These are phyloP conservation scores for Zaprionus taronus DNA, from an alignment of 1,140 invertebrate genomes.

Conservation along the genomic window DNA sequence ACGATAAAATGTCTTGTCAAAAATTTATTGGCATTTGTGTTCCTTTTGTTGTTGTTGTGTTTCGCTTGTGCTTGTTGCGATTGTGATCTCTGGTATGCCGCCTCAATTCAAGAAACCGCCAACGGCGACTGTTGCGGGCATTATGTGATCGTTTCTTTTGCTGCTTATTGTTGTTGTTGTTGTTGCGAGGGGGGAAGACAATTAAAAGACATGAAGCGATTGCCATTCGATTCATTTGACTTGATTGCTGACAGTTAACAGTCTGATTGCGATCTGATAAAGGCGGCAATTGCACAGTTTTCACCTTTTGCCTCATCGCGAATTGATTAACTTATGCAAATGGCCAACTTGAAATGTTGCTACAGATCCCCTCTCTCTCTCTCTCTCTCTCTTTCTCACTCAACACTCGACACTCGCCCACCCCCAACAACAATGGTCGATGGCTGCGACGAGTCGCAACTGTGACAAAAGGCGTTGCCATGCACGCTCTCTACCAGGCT, in stretches of 20 bases:
- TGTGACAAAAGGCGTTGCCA: slow-evolving; percentile 83
- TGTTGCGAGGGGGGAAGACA: slow-evolving; percentile 23
- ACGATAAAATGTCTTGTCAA: slow-evolving; percentile 73
- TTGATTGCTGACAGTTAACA: slow-evolving; percentile 55
- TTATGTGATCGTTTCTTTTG: slow-evolving; percentile 22
- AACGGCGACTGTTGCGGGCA: slow-evolving; percentile 50
- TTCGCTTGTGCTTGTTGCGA: slow-evolving; percentile 47
- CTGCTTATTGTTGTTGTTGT: slow-evolving; percentile 16
- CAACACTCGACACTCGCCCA: slow-evolving; percentile 21
- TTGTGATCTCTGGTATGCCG: slow-evolving; percentile 72
- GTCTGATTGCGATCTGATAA: slow-evolving; percentile 40
- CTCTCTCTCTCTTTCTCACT: neutral
- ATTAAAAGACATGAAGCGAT: slow-evolving; percentile 65
- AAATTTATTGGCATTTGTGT: slow-evolving; percentile 77
- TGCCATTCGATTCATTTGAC: slow-evolving; percentile 49
- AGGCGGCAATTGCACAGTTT: slow-evolving; percentile 48
- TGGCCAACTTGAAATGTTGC: slow-evolving; percentile 52
- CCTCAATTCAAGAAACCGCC: slow-evolving; percentile 47
- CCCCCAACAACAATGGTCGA: slow-evolving; percentile 23
- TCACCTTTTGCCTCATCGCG: slow-evolving; percentile 79
- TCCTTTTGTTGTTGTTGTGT: slow-evolving; percentile 58
- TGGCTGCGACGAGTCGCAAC: slow-evolving; percentile 51
- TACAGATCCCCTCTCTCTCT: slow-evolving; percentile 21
- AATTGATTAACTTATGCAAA: slow-evolving; percentile 84
- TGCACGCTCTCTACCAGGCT: slow-evolving; percentile 57